phyloP scores from a whole-genome alignment of 1,140 invertebrate species.

The Polypedilum pembai region DNA sequence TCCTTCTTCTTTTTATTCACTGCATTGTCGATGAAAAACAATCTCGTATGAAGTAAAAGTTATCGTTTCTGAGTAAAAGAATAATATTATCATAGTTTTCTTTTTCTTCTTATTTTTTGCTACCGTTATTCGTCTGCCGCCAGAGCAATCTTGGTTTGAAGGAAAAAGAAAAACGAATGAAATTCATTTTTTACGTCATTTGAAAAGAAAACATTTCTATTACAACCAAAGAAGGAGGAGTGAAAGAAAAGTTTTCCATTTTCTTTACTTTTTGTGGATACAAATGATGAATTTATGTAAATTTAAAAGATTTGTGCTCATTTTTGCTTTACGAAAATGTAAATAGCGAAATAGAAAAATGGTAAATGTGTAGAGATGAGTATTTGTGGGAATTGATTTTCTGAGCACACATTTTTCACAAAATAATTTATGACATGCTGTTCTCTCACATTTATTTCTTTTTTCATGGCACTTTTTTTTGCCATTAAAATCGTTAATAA shows the following conservation, averaged over 20 bases:
- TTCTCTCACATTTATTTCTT: neutral
- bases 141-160: neutral
- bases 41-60: neutral
- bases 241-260: neutral
- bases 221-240: neutral
- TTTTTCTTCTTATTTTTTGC: neutral
- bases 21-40: too few relatives aligned
- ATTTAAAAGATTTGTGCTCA: slow-evolving; percentile 18
- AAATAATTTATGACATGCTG: slow-evolving; percentile 1
- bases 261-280: neutral
- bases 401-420: neutral
- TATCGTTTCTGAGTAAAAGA: neutral
- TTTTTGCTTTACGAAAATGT: neutral
- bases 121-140: neutral
- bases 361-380: neutral
- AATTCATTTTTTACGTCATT: slow-evolving; percentile 7
- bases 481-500: neutral
- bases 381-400: slow-evolving; percentile 12
- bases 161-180: neutral
- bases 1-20: too few relatives aligned
- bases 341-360: neutral
- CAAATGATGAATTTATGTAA: slow-evolving; percentile 20
- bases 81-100: slow-evolving; percentile 1
- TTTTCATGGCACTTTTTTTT: neutral
- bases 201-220: slow-evolving; percentile 19